phyloP scores from a whole-genome alignment of 2,797 vertebrate species.

The Erpetoichthys calabaricus region DNA sequence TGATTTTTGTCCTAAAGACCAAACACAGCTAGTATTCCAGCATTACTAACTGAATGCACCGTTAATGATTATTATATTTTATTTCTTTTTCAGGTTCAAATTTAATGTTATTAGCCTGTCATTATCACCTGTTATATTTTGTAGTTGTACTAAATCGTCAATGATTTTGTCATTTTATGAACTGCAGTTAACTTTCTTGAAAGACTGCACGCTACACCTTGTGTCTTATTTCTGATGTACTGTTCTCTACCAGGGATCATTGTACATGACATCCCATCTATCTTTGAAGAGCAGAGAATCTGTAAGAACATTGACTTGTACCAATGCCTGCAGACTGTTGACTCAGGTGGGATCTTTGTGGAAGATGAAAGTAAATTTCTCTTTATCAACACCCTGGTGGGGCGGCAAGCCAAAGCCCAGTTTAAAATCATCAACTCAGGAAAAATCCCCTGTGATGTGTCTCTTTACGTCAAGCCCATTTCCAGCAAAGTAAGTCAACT shows the following conservation, averaged over 20 bases:
- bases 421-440: constrained; percentile 63
- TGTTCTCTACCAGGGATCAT: constrained; percentile 40
- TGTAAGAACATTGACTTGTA: constrained; percentile 45
- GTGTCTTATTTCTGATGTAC: neutral
- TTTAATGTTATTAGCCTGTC: no score
- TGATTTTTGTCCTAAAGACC: no score
- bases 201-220: neutral
- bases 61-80: no score
- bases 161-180: no score
- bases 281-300: constrained; percentile 76
- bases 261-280: constrained; percentile 39
- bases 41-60: no score
- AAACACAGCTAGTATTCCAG: no score
- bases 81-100: no score
- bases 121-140: no score
- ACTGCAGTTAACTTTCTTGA: neutral
- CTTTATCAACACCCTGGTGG: constrained; percentile 65
- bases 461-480: constrained; percentile 40
- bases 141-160: no score
- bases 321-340: constrained; percentile 36
- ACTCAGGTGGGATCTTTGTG: constrained; percentile 51
- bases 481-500: constrained; percentile 43
- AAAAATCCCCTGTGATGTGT: constrained; percentile 58
- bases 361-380: constrained; percentile 73
- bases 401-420: constrained; percentile 50